These are phyloP conservation scores for Tiliacea citrago DNA, from an alignment of 2,888 invertebrate species.

Conservation along the genomic window DNA sequence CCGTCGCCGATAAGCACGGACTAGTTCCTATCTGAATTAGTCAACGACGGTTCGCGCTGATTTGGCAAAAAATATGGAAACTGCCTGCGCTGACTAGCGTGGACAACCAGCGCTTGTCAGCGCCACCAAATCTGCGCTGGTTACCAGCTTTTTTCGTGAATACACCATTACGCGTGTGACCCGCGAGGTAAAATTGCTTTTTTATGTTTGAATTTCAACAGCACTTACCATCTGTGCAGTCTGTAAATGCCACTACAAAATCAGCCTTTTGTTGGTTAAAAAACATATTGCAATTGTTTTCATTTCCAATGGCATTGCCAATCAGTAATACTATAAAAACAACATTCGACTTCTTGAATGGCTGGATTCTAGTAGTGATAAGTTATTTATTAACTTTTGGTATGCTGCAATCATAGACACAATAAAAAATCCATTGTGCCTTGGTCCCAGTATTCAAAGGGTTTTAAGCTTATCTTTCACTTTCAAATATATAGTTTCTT, in stretches of 20 bases:
- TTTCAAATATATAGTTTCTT: slow-evolving; percentile 11
- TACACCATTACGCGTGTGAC: background rate
- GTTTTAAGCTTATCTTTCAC: background rate
- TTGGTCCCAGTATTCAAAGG: slow-evolving; percentile 4
- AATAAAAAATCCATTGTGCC: slow-evolving; percentile 16
- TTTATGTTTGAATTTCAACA: slow-evolving; percentile 4
- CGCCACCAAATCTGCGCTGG: too few relatives aligned
- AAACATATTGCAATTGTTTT: slow-evolving; percentile 33
- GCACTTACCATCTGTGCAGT: background rate
- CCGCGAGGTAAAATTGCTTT: background rate
- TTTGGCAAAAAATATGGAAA: too few relatives aligned
- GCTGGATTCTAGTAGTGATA: slow-evolving; percentile 27
- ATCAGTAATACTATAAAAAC: slow-evolving; percentile 47
- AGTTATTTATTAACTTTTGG: slow-evolving; percentile 17
- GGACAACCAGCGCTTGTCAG: too few relatives aligned
- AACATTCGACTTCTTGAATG: slow-evolving; percentile 34
- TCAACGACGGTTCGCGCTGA: too few relatives aligned
- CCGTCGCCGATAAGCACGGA: too few relatives aligned
- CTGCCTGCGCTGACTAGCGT: too few relatives aligned
- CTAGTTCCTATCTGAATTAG: too few relatives aligned
- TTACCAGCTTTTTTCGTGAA: too few relatives aligned
- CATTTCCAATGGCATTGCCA: slow-evolving; percentile 31
- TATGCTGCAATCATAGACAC: slow-evolving; percentile 23
- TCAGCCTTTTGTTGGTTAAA: slow-evolving; percentile 13
- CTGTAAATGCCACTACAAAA: slow-evolving; percentile 2